Conservation (phyloP, 2,797 vertebrate genomes). For the Choloepus didactylus region DNA sequence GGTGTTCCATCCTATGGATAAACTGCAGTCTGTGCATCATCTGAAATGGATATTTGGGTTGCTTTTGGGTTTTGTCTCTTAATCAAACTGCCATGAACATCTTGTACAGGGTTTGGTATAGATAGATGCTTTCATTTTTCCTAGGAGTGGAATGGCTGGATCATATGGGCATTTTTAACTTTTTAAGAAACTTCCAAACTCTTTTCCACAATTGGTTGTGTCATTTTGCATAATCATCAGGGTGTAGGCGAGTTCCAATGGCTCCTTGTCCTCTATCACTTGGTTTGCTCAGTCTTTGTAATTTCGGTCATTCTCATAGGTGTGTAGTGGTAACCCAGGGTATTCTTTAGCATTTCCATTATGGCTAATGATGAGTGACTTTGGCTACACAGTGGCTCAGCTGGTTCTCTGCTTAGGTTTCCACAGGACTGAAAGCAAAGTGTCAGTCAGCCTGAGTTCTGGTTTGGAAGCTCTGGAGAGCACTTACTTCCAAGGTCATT, state of each 20-base stretch:
- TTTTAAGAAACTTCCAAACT: background rate
- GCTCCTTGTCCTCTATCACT: background rate
- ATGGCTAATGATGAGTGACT: background rate
- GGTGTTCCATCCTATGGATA: background rate
- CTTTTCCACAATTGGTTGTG: background rate
- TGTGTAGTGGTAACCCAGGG: background rate
- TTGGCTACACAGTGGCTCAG: background rate
- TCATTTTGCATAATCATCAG: background rate
- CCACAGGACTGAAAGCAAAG: background rate
- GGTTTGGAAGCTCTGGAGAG: background rate
- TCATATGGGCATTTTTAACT: background rate
- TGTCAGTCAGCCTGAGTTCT: background rate
- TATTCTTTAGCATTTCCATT: background rate
- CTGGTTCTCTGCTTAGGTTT: fast-evolving
- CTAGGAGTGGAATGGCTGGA: background rate
- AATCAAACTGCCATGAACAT: background rate
- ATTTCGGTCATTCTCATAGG: background rate
- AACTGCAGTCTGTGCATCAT: background rate
- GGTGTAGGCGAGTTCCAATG: background rate
- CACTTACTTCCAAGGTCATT: background rate
- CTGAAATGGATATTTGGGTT: no score
- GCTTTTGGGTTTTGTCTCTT: background rate
- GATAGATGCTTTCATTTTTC: background rate
- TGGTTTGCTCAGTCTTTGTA: background rate
- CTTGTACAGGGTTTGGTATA: background rate